Evolutionary conservation across 2,113 vertebrate species (phyloP).

Genomic region (Thamnophis sirtalis): DNA sequence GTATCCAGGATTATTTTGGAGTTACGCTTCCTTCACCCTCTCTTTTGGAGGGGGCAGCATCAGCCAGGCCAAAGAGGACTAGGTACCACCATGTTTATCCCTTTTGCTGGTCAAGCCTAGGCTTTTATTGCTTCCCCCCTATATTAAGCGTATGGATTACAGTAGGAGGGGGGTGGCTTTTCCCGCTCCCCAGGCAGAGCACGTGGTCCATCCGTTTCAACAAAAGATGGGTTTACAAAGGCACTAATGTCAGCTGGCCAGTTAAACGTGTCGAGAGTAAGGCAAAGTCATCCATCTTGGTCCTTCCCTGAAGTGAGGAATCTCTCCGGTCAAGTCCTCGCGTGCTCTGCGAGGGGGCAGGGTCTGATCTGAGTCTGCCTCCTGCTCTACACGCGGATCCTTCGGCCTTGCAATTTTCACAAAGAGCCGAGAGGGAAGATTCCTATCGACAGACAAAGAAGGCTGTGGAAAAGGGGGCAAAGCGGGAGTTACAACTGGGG

Average conservation of each 20-base stretch:
- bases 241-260: slow-evolving; percentile 38
- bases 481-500: neutral
- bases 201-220: neutral
- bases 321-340: neutral
- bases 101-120: slow-evolving; percentile 2
- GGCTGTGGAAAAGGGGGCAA: neutral
- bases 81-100: neutral
- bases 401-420: neutral
- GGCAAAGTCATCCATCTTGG: slow-evolving; percentile 9
- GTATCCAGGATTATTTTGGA: neutral
- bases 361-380: neutral
- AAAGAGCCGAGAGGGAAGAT: neutral
- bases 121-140: slow-evolving; percentile 13
- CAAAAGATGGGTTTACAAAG: slow-evolving; percentile 46
- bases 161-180: neutral
- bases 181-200: slow-evolving; percentile 6
- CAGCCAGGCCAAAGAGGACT: neutral
- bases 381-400: neutral
- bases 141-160: neutral
- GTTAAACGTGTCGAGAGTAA: slow-evolving; percentile 9
- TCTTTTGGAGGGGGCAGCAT: neutral
- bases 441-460: neutral
- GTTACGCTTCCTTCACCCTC: neutral
- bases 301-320: neutral
- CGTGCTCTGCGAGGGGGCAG: slow-evolving; percentile 7